A percentile compares a stretch with the other conserved stretches of the same genome.
phyloP scores from a whole-genome alignment of 2,797 vertebrate species.

The Pseudomugil tenellus region DNA sequence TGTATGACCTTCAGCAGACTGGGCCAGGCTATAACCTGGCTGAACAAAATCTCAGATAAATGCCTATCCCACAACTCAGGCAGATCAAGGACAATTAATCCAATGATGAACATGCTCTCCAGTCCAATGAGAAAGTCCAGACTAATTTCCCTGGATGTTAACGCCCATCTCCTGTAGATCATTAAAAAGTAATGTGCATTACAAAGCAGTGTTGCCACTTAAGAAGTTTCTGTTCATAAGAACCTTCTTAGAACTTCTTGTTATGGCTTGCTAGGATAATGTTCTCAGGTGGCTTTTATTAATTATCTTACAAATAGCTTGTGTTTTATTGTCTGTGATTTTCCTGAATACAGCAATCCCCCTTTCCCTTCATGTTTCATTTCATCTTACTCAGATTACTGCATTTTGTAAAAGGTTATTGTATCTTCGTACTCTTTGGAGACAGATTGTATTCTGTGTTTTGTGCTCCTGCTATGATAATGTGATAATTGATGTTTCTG shows the following conservation, averaged over 20 bases:
- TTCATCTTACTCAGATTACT: constrained; percentile 14
- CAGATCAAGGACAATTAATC: constrained; percentile 21
- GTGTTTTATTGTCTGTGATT: constrained; percentile 13
- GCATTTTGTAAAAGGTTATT: constrained; percentile 15
- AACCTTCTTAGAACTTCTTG: constrained; percentile 6
- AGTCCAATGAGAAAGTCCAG: neutral
- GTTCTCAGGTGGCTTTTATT: constrained; percentile 12
- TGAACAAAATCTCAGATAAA: constrained; percentile 17
- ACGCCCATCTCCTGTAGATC: neutral
- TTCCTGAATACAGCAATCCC: constrained; percentile 12
- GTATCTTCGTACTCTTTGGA: constrained; percentile 14
- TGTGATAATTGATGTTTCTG: constrained; percentile 4
- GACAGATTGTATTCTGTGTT: constrained; percentile 15
- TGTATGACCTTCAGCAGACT: constrained; percentile 9
- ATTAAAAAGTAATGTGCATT: neutral
- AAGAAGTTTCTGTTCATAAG: neutral
- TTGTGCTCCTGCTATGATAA: constrained; percentile 15
- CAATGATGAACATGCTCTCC: constrained; percentile 12
- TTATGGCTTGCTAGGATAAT: neutral
- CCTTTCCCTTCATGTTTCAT: constrained; percentile 12
- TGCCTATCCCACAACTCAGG: constrained; percentile 16
- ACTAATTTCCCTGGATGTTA: neutral
- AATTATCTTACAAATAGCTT: neutral
- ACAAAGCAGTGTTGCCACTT: constrained; percentile 1
- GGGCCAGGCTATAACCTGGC: neutral